Evolutionary conservation across 2,797 vertebrate genomes (phyloP).

Genomic region (Enteromius anoplus): DNA sequence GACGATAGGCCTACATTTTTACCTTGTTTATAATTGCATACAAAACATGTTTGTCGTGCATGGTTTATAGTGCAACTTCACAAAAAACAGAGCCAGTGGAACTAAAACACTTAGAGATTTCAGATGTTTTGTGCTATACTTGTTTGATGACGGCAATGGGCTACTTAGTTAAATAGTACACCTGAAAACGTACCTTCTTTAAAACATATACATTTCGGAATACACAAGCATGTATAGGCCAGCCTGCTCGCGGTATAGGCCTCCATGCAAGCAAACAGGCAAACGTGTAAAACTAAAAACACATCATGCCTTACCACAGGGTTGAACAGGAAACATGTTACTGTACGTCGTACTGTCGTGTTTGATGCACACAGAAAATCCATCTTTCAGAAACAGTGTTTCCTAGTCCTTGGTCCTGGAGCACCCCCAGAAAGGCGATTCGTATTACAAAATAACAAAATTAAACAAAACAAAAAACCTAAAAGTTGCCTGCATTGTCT

Average conservation of each 20-base stretch:
- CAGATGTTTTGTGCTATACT: not conserved
- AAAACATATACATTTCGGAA: too few species aligned
- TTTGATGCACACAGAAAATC: not conserved
- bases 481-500: not conserved
- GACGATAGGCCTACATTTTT: not conserved
- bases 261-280: too few species aligned
- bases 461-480: not conserved
- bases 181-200: too few species aligned
- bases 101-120: not conserved
- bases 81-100: not conserved
- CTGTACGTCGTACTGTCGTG: not conserved
- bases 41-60: too few species aligned
- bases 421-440: constrained; percentile 9
- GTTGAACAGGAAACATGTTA: not conserved
- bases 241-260: not conserved
- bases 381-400: not conserved
- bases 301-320: not conserved
- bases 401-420: not conserved
- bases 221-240: not conserved
- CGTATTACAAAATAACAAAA: not conserved
- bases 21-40: not conserved
- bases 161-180: not conserved
- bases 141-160: not conserved
- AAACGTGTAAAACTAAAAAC: not conserved
- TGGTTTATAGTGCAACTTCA: not conserved